Evolutionary conservation across 2,888 invertebrate species (phyloP), one percentile per base, ranked within the genome.

Genomic region (Campoplex nolae): DNA sequence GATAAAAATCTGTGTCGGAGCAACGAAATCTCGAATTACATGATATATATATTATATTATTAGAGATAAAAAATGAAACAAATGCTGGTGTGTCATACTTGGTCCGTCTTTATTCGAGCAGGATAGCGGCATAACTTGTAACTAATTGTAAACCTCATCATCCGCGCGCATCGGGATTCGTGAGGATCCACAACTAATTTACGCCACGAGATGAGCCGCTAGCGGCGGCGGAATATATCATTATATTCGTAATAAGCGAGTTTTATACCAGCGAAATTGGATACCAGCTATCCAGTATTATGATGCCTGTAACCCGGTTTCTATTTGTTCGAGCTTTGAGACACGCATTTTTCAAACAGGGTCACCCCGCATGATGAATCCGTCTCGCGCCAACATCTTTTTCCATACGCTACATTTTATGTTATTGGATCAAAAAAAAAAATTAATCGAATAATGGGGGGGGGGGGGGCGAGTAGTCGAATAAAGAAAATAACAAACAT

Each of bases 1-100:
- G 74, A 86, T 73, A 65, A 80, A 83, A 70, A 89, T 81, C 56
- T 56, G 68, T 88, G 84, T 84, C 70, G 62, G 76, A 83, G 62
- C 62, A 38, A 65, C 42, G 48, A 42, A 42, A 35, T 86, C 86
- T 89, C 88, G 45, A 18, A 45, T 89, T 89, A 88, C 89, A 85
- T 87, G 88, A 89, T 78, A 83, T 23, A 83, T 23, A 23, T 23
- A 83, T 73, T 67, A 73, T 35, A 32, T n/a, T 23, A 23, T n/a
- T 23, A 23, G 23, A 23, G 23, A 23, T 23, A 23, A 23, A 23
- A 23, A 23, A 23, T 0, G 23, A 23, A 23, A 23, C 23, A 23
- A 23, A 23, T 23, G 23, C 23, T 23, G 23, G 0, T 23, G 82
- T 89, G 87, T 88, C 82, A 75, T 80, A 71, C 73, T 32, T 42